Percentiles rank a stretch among this genome's conserved stretches.
These are phyloP conservation scores for Tychaedon coryphoeus DNA, from an alignment of 2,113 vertebrate genomes.

Conservation along the genomic window DNA sequence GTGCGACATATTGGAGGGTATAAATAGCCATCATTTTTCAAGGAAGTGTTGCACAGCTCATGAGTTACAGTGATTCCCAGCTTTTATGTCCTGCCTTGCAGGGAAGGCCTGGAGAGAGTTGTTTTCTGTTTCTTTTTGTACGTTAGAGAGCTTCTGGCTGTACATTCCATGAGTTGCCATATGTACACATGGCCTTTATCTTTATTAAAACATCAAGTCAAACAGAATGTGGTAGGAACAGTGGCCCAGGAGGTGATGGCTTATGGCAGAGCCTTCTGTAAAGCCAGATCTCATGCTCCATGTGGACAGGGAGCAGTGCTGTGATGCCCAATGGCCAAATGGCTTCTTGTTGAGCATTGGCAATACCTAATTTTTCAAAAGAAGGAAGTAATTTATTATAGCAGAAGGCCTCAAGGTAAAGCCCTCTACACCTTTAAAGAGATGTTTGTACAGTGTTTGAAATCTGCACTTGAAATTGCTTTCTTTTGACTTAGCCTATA, in stretches of 20 bases:
- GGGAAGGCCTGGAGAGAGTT: not conserved
- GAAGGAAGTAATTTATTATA: not conserved
- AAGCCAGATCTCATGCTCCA: fast-evolving
- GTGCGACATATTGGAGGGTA: not conserved
- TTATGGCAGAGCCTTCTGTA: not conserved
- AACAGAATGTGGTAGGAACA: not conserved
- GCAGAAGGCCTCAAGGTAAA: not conserved
- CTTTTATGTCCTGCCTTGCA: not conserved
- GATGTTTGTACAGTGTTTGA: not conserved
- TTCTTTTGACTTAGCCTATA: not conserved
- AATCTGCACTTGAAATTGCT: not conserved
- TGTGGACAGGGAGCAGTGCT: not conserved
- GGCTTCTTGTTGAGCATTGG: not conserved
- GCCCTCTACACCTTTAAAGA: not conserved
- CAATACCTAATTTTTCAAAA: not conserved
- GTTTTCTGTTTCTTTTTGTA: not conserved
- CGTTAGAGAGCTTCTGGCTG: not conserved
- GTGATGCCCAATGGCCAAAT: not conserved
- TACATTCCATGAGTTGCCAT: not conserved
- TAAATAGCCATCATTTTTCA: not conserved
- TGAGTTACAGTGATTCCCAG: not conserved
- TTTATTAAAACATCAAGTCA: not conserved
- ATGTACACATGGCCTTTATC: not conserved
- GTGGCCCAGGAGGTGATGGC: not conserved
- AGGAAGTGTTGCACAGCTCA: not conserved